Evolutionary conservation across 2,113 vertebrate species (phyloP).

Genomic region (Myanophis thanlyinensis): DNA sequence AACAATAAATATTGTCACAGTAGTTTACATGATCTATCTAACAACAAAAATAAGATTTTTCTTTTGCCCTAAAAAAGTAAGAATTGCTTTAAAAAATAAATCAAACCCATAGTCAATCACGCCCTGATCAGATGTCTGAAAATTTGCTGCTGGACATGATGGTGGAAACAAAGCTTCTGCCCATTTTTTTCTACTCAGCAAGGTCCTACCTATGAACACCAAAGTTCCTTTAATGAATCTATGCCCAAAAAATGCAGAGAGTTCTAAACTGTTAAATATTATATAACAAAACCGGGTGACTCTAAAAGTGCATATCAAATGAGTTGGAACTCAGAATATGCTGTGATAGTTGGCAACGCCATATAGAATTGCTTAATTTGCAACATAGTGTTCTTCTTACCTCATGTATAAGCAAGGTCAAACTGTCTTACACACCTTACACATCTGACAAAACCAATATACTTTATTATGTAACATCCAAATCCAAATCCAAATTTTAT

Average conservation of each 20-base stretch:
- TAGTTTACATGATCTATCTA: not conserved
- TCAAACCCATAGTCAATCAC: not conserved
- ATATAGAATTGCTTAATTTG: not conserved
- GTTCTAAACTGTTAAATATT: not conserved
- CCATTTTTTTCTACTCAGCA: not conserved
- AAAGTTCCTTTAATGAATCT: not conserved
- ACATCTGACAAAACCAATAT: not conserved
- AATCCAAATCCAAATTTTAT: too few species aligned
- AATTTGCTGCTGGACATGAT: not conserved
- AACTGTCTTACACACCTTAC: not conserved
- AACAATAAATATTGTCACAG: too few species aligned
- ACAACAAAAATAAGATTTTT: not conserved
- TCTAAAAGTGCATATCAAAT: not conserved
- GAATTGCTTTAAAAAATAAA: not conserved
- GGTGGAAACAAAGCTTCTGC: not conserved
- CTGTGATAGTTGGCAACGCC: not conserved
- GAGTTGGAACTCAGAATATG: not conserved
- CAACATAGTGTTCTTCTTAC: not conserved
- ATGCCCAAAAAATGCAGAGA: not conserved
- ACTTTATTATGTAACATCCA: not conserved
- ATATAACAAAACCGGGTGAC: constrained; percentile 7
- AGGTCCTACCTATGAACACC: not conserved
- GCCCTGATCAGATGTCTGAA: not conserved
- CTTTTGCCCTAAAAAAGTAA: not conserved
- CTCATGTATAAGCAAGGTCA: not conserved